Base-by-base conservation (phyloP, 2,888 invertebrate species). In the Cerceris rybyensis region DNA sequence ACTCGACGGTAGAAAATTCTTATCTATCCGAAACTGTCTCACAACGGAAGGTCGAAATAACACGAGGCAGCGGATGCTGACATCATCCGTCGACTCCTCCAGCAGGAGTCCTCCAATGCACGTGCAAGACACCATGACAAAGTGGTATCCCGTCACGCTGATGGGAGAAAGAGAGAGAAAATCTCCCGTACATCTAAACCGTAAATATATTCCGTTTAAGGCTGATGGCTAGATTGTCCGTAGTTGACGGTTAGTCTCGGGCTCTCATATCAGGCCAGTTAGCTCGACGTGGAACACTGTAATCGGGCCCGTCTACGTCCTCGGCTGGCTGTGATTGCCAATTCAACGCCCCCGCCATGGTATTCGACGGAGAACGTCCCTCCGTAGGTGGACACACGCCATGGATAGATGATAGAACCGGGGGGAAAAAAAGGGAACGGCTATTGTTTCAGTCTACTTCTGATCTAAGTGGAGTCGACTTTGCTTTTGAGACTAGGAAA, bases 121-220 rank as follows among this genome's bases (percentile, higher is more conserved):
- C 60, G 65, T 39, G 41, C 43, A 28, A 16, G 46, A n/a, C 14
- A 28, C 58, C 11, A 9, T 55, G 43, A 55, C 55, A 55, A 9
- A 17, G 46, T 43, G 1, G 11, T n/a, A 5, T 1, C 28, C 28
- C 28, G 28, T 1, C 28, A 28, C 28, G 28, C 4, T 28, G 14
- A 52, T 13, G 14, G 11, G 63, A 63, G 63, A 28, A 50, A 39
- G 50, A 49, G 54, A 49, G 67, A 61, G 61, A 55, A 55, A 43
- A 58, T 46, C 61, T 67, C 54, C 14, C 16, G 74, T 58, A 70
- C 60, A 68, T 74, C 77, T 76, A 75, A 80, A 77, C 83, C 80
- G 84, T 88, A 88, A 88, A 88, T 88, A 83, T 80, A 86, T 88
- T 85, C 86, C 87, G 80, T 87, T 89, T 88, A 88, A 88, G 87